phyloP scores from a whole-genome alignment of 1,140 invertebrate genomes.

The Sarcophaga bullata region DNA sequence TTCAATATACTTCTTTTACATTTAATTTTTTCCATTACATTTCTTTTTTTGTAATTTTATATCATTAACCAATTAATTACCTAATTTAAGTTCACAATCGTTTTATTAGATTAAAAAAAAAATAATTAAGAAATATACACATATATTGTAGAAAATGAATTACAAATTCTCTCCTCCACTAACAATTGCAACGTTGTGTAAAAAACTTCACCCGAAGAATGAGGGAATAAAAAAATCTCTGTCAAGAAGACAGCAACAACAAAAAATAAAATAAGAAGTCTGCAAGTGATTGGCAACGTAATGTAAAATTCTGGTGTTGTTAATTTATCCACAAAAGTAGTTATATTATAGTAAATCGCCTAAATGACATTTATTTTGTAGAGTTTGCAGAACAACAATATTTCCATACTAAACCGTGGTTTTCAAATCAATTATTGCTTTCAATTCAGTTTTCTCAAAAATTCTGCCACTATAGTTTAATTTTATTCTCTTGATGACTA shows the following conservation, averaged over 20 bases:
- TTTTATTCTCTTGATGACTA: no score
- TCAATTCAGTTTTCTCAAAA: no score
- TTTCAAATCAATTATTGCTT: no score
- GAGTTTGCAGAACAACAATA: no score
- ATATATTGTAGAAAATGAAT: not conserved
- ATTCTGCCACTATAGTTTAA: no score
- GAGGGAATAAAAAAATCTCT: constrained; percentile 14
- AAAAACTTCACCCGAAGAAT: constrained; percentile 26
- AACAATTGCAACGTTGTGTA: constrained; percentile 16
- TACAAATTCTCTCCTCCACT: constrained; percentile 16
- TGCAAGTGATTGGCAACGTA: not conserved
- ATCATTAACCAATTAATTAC: not conserved
- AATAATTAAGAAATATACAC: constrained; percentile 11
- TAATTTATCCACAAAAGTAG: no score
- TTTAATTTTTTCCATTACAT: not conserved
- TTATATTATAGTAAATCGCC: no score
- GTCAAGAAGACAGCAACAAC: not conserved
- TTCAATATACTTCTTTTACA: not conserved
- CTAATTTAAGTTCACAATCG: not conserved
- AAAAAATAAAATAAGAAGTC: not conserved
- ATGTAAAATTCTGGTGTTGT: no score
- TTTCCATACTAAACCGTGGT: no score
- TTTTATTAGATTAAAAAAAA: not conserved
- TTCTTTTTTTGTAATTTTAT: not conserved
- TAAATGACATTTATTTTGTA: no score